A percentile compares a stretch with the other conserved stretches of the same genome.
phyloP scores from a whole-genome alignment of 1,140 invertebrate genomes.

The Drosophila punjabiensis region DNA sequence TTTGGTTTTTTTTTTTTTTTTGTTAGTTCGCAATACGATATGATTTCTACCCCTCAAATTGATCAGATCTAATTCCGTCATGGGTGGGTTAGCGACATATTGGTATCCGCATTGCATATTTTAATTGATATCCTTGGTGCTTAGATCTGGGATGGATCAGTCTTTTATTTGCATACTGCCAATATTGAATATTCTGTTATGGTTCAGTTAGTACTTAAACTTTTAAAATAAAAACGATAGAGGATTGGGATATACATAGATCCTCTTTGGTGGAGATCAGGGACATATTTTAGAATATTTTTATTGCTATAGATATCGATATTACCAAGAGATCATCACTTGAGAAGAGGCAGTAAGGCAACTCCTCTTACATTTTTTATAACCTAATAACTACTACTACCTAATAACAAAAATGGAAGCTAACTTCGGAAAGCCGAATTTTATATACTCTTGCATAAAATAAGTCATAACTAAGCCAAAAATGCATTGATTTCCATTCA shows the following conservation, averaged over 20 bases:
- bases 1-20: slow-evolving; percentile 23
- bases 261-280: neutral
- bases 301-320: no score
- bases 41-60: slow-evolving; percentile 31
- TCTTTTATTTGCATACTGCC: neutral
- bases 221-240: neutral
- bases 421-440: no score
- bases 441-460: no score
- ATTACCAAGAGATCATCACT: no score
- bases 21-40: slow-evolving; percentile 11
- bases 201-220: neutral
- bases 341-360: no score
- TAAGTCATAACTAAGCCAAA: no score
- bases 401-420: no score
- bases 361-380: no score
- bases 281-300: no score
- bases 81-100: slow-evolving; percentile 26
- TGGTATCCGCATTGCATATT: slow-evolving; percentile 2
- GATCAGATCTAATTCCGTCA: slow-evolving; percentile 7
- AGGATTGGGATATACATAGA: no score
- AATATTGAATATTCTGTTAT: neutral
- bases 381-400: no score
- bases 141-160: neutral
- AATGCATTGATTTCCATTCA: no score
- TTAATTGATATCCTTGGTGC: neutral